phyloP scores from a whole-genome alignment of 2,888 invertebrate species.

The Drosophila tanythrix region DNA sequence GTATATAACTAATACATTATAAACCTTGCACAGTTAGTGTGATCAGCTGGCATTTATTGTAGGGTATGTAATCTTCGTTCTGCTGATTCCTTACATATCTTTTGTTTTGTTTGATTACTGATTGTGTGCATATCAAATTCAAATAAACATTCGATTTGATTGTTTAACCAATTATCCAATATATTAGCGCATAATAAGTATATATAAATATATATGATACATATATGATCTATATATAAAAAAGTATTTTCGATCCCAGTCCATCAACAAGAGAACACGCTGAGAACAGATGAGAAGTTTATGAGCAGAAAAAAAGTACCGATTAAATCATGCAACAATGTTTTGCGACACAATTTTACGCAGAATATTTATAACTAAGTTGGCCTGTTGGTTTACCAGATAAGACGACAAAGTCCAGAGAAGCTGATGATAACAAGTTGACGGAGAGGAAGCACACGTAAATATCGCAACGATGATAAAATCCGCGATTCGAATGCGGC shows the following conservation, averaged over 20 bases:
- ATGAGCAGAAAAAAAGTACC: not conserved
- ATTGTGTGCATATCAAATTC: too few species aligned
- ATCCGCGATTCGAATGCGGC: slow-evolving; percentile 52
- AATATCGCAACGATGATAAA: slow-evolving; percentile 43
- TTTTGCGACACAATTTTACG: slow-evolving; percentile 1
- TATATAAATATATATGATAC: too few species aligned
- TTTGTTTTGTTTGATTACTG: not conserved
- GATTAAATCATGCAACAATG: slow-evolving; percentile 17
- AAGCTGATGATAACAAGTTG: slow-evolving; percentile 34
- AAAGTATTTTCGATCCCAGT: too few species aligned
- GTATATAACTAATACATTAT: not conserved
- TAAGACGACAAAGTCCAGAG: slow-evolving; percentile 37
- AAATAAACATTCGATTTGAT: too few species aligned
- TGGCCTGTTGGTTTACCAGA: not conserved
- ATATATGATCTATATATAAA: too few species aligned
- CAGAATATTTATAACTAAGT: not conserved
- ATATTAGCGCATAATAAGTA: too few species aligned
- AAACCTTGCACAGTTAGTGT: not conserved
- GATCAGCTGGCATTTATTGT: not conserved
- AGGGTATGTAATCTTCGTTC: not conserved
- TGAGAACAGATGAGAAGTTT: not conserved
- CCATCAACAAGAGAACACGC: too few species aligned
- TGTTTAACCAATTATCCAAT: too few species aligned
- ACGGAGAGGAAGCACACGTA: slow-evolving; percentile 17
- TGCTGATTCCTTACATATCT: too few species aligned